Evolutionary conservation across 2,797 vertebrate species (phyloP).

Genomic region (Thaleichthys pacificus): DNA sequence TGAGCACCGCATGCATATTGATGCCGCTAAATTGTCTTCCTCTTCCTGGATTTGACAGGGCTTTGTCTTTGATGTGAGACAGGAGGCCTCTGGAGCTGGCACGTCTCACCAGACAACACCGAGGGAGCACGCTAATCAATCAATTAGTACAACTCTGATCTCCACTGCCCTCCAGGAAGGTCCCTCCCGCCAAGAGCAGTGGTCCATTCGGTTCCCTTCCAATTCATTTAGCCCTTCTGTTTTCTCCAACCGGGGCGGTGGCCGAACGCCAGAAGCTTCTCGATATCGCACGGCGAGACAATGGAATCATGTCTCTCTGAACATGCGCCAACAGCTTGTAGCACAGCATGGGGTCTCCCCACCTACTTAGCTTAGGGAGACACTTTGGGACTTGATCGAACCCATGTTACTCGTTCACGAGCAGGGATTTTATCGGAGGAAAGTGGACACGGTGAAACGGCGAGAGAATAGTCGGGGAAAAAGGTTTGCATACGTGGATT

Average conservation of each 20-base stretch:
- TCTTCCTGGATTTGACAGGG: constrained; percentile 42
- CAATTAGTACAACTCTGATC: background rate
- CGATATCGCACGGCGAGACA: background rate
- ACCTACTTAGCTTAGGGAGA: too few species aligned
- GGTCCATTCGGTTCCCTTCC: background rate
- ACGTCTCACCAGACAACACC: too few species aligned
- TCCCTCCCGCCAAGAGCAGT: background rate
- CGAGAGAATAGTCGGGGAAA: too few species aligned
- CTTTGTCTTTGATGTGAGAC: constrained; percentile 41
- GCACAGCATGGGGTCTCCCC: background rate
- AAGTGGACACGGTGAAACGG: too few species aligned
- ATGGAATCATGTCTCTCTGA: background rate
- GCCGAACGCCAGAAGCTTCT: too few species aligned
- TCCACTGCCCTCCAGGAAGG: background rate
- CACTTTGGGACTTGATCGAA: too few species aligned
- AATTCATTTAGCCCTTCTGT: background rate
- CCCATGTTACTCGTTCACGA: too few species aligned
- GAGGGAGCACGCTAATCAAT: too few species aligned
- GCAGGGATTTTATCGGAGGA: too few species aligned
- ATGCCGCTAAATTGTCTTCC: constrained; percentile 41
- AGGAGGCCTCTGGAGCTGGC: too few species aligned
- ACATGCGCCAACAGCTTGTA: background rate
- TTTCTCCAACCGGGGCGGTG: background rate
- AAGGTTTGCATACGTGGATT: too few species aligned
- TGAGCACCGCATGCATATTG: constrained; percentile 39